Evolutionary conservation across 2,113 vertebrate species (phyloP).

Genomic region (Sinocyclocheilus maitianheensis): DNA sequence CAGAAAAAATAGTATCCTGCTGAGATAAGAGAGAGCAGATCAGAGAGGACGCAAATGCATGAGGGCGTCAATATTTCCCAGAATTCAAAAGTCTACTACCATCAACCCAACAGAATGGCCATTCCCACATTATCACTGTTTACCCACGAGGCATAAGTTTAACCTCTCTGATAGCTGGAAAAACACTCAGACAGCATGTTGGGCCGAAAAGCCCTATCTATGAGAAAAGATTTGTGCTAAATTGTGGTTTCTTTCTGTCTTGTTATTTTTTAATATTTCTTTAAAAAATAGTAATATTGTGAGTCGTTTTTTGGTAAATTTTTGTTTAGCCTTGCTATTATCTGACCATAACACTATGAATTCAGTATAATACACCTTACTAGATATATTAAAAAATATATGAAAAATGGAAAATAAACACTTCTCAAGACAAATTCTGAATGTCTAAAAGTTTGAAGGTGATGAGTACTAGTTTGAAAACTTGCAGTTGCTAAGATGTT

Average conservation of each 20-base stretch:
- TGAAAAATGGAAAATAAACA: background rate
- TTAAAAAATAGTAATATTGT: too few relatives aligned
- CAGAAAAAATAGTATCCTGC: background rate
- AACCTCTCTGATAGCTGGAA: background rate
- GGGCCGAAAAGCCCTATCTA: background rate
- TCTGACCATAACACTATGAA: background rate
- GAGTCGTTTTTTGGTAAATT: too few relatives aligned
- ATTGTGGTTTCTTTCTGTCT: background rate
- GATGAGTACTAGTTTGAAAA: background rate
- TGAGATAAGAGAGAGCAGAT: conserved; percentile 38
- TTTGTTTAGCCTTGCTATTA: background rate
- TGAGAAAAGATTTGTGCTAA: background rate
- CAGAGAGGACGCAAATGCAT: conserved; percentile 18
- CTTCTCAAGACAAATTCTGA: background rate
- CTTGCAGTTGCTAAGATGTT: too few relatives aligned
- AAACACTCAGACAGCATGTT: background rate
- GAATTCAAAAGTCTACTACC: conserved; percentile 9
- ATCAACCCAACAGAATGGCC: background rate
- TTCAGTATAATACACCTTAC: background rate
- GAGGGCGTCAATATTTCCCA: background rate
- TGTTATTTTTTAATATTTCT: background rate
- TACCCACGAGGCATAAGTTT: background rate
- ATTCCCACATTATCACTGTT: background rate
- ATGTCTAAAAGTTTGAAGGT: background rate
- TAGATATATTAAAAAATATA: background rate